These are phyloP conservation scores for Danaus melanippus DNA, from an alignment of 1,140 invertebrate genomes.

Conservation along the genomic window DNA sequence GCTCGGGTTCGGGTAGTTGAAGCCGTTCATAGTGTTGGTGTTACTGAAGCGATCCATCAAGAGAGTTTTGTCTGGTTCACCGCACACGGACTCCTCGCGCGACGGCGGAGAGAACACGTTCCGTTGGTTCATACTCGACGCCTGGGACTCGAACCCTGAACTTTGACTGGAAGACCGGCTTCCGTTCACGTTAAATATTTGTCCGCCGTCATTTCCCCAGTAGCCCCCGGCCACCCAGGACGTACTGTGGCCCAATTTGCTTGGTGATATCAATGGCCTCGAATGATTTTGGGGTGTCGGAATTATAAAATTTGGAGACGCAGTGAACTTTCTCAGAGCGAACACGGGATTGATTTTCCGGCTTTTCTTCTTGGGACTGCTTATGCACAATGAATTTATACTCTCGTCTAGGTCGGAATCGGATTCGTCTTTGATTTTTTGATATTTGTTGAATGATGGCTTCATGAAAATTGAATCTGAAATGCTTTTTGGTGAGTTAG, in stretches of 20 bases:
- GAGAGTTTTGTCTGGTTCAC: constrained; percentile 41
- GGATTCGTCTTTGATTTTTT: constrained; percentile 56
- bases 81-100: constrained; percentile 56
- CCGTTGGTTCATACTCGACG: constrained; percentile 58
- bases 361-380: constrained; percentile 50
- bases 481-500: constrained; percentile 40
- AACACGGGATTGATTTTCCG: constrained; percentile 52
- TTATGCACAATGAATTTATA: constrained; percentile 60
- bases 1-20: constrained; percentile 26
- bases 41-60: constrained; percentile 38
- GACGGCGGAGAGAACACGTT: constrained; percentile 61
- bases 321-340: constrained; percentile 57
- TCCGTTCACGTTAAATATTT: constrained; percentile 52
- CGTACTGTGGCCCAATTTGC: constrained; percentile 61
- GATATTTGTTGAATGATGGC: constrained; percentile 59
- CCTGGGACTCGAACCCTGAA: constrained; percentile 70
- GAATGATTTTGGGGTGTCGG: constrained; percentile 41
- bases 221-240: constrained; percentile 71
- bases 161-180: constrained; percentile 70
- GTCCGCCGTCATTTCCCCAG: constrained; percentile 62
- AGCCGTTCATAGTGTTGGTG: constrained; percentile 30
- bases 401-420: constrained; percentile 67
- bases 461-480: constrained; percentile 52
- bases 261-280: constrained; percentile 63
- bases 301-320: constrained; percentile 59